Evolutionary conservation across 2,113 vertebrate species (phyloP).

Genomic region (Aegithalos caudatus): DNA sequence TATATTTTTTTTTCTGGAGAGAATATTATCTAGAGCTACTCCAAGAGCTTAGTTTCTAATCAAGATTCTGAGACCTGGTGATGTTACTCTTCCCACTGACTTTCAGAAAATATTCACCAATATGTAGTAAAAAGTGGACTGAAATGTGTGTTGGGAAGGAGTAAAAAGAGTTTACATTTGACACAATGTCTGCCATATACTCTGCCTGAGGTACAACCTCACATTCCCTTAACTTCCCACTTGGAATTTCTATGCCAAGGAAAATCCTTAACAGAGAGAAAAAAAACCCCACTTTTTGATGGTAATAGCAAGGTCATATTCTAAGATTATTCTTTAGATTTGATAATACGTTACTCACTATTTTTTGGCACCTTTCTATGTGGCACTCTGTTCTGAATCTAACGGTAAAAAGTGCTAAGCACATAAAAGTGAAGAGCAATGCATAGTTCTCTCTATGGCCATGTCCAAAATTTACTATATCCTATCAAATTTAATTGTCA

Average conservation of each 20-base stretch:
- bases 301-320: neutral
- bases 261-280: neutral
- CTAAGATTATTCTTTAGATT: neutral
- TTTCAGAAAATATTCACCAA: neutral
- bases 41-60: neutral
- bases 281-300: accelerated
- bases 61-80: neutral
- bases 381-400: neutral
- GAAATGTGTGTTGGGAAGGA: neutral
- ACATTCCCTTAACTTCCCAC: neutral
- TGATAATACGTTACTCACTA: neutral
- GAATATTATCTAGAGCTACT: neutral
- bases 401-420: neutral
- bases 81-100: neutral
- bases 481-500: neutral
- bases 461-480: neutral
- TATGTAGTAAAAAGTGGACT: neutral
- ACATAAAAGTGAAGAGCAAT: neutral
- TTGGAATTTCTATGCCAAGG: neutral
- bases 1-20: neutral
- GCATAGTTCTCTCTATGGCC: neutral
- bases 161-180: neutral
- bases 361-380: neutral
- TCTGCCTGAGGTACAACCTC: neutral
- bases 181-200: neutral